These are phyloP conservation scores for Pteruthius melanotis DNA, from an alignment of 2,113 vertebrate genomes.

Conservation along the genomic window DNA sequence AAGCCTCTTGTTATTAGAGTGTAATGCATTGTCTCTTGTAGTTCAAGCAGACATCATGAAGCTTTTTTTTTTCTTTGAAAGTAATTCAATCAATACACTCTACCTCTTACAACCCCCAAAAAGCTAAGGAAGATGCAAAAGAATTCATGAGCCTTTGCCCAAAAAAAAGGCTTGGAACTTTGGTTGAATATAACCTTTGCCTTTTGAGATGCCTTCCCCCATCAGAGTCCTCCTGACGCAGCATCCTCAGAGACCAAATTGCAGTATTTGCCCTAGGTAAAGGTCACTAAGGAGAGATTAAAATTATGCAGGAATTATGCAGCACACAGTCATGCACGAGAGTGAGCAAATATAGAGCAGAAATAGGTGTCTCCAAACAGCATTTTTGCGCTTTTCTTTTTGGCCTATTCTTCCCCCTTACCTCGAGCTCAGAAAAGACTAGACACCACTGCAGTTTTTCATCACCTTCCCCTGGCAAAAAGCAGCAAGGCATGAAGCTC, in stretches of 20 bases:
- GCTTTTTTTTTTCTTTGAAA: not conserved
- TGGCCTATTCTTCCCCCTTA: not conserved
- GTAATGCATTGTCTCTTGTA: not conserved
- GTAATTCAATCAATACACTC: not conserved
- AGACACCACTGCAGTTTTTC: not conserved
- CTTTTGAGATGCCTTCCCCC: not conserved
- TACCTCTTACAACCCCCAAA: not conserved
- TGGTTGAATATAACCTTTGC: not conserved
- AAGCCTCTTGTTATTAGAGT: not conserved
- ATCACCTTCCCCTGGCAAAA: not conserved
- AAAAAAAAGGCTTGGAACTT: not conserved
- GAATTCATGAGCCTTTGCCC: not conserved
- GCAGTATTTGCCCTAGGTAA: not conserved
- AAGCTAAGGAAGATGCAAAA: not conserved
- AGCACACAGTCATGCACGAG: not conserved
- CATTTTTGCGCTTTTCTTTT: not conserved
- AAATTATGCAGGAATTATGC: not conserved
- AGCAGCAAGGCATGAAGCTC: not conserved
- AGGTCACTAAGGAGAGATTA: not conserved
- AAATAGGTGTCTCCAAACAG: not conserved
- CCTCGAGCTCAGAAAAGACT: not conserved
- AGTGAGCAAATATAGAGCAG: not conserved
- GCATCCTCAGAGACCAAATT: not conserved
- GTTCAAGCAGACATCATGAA: not conserved
- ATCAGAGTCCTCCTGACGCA: not conserved